A percentile compares a stretch with the other conserved stretches of the same genome.
These are phyloP conservation scores for Lucinisca nassula DNA, from an alignment of 2,888 invertebrate species.

Conservation along the genomic window DNA sequence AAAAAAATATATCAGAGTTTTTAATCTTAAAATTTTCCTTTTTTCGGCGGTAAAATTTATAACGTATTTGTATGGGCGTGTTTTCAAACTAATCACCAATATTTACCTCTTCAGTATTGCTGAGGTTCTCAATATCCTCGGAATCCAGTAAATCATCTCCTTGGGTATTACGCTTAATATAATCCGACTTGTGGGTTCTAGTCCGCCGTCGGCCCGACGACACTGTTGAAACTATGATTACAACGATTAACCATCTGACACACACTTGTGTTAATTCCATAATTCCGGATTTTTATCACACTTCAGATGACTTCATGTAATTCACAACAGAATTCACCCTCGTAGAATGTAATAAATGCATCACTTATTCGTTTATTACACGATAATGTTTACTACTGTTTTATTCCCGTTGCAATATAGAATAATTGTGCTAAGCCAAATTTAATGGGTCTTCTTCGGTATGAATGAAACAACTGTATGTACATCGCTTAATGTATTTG, in stretches of 20 bases:
- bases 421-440: no score
- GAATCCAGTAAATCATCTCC: background rate
- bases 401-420: background rate
- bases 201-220: background rate
- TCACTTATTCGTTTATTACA: background rate
- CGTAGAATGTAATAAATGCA: background rate
- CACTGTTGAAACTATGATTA: background rate
- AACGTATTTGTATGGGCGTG: no score
- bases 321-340: background rate
- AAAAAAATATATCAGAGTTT: no score
- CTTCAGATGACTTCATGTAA: background rate
- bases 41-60: no score
- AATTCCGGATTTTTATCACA: background rate
- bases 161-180: background rate
- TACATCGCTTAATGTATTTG: no score
- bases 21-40: no score
- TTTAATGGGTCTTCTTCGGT: no score
- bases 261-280: conserved; percentile 4
- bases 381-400: background rate
- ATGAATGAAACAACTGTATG: no score
- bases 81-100: background rate
- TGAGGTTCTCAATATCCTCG: background rate
- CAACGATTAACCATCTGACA: background rate
- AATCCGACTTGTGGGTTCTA: background rate
- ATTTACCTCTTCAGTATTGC: background rate